Evolutionary conservation across 2,888 invertebrate genomes (phyloP), one percentile per base, ranked within the genome.

Genomic region (Melangyna quadrimaculata): DNA sequence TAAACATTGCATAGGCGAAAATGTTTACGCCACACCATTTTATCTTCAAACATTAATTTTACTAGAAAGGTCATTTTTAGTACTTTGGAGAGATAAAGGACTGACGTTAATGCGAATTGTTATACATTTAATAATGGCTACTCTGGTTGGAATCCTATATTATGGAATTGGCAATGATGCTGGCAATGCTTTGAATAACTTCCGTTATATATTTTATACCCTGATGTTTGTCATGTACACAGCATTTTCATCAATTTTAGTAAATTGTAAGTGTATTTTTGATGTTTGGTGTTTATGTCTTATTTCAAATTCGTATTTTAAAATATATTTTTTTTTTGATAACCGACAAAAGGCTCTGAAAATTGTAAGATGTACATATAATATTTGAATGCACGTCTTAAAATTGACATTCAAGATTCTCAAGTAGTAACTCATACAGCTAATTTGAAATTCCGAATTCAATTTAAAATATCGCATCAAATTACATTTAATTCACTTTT

Each of bases 161-260:
- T 96, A 94, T 90, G 95, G 96, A 89, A 96, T 97, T 88, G 98
- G 98, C n/a, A 94, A 95, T 87, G 96, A 98, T 89, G 98, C 97
- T 0, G 94, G 94, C 71, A 95, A 97, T 91, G 95, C 96, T 19
- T 93, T 96, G 87, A 96, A 97, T 91, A 99, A 97, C 91, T 96
- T 96, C 90, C 97, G 97, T 90, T 96, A 96, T 90, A 93, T 98
- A 35, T 98, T 97, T 93, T 98, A 98, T 93, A 96, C 96, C 84
- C 94, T 98, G 69, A 96, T 99, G 95, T 99, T 98, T 92, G 94
- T 98, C 70, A 98, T 98, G 96, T 97, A 97, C 91, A 98, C 97
- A 7, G 96, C 98, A 0, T 97, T 98, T 91, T 98, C 97, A 93
- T 95, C 97, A 14, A 96, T 97, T 75, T 94, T 97, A 57, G 95